Base-by-base conservation (phyloP, 2,888 invertebrate species). In the Melikaiella ostensackeni region DNA sequence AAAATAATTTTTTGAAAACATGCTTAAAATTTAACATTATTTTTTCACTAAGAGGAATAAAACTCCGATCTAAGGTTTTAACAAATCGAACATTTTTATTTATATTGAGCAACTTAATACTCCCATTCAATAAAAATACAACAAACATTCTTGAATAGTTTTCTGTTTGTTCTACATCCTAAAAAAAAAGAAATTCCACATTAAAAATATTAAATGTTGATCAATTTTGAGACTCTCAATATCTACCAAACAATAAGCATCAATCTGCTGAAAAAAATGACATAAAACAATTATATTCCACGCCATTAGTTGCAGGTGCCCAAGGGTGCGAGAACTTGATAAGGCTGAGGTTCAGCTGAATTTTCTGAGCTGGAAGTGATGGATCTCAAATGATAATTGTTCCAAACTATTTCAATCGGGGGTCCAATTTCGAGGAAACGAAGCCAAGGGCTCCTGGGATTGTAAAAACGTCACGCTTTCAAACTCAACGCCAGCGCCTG, bases 401-500 rank as follows among this genome's bases (percentile, higher is more conserved):
- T 85, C 81, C 61, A 77, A 90, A 90, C 89, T 89, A 90, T 90
- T 90, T 89, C 86, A 88, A 90, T 90, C 87, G 86, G 78, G 79
- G 80, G 78, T 66, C 50, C 62, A 76, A 77, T 80, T 77, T 79
- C 79, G 73, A 75, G 77, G 55, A 11, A 62, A 59, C 75, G 66
- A 74, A 70, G 46, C 19, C 50, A 27, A 66, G 66, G 30, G 24
- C 66, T 70, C 50, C 27, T 70, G n/a, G 70, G 30, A 30, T 76
- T 77, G 80, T 83, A 83, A 87, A 87, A 84, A 82, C 80, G 84
- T 85, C 84, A 81, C 83, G 76, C 77, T 70, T 64, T 73, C 76
- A 75, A 78, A 76, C 73, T 75, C 63, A 70, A 74, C 50, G 59
- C 74, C 63, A 74, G 75, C 57, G 57, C 63, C 46, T n/a, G 42